A percentile compares a stretch with the other conserved stretches of the same genome.
Conservation (phyloP, 2,797 vertebrate genomes). For the Dendrocincla tyrannina region DNA sequence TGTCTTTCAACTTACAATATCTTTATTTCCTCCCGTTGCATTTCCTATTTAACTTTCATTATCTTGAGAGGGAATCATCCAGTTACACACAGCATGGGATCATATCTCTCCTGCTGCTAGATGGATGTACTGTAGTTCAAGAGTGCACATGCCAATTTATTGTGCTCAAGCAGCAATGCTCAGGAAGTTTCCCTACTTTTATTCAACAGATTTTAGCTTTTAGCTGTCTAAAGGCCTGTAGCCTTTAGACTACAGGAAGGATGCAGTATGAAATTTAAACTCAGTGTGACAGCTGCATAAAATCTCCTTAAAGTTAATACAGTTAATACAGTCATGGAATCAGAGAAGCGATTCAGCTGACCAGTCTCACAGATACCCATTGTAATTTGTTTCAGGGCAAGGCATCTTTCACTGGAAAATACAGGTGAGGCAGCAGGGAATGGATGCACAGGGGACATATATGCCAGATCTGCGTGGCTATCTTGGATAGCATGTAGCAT, state of each 20-base stretch:
- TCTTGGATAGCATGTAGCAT: neutral
- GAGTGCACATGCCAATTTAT: conserved; percentile 56
- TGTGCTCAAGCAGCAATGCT: conserved; percentile 32
- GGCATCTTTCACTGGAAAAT: neutral
- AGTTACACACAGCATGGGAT: conserved; percentile 67
- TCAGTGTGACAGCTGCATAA: neutral
- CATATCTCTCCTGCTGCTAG: conserved; percentile 69
- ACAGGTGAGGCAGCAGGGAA: neutral
- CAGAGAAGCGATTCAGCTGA: neutral
- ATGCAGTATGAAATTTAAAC: neutral
- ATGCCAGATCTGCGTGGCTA: neutral
- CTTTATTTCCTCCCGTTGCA: conserved; percentile 45
- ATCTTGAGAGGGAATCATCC: conserved; percentile 71
- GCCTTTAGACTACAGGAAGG: neutral
- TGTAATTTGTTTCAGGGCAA: neutral
- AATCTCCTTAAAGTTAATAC: neutral
- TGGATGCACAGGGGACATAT: neutral
- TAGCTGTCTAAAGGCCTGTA: neutral
- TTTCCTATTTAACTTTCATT: conserved; percentile 73
- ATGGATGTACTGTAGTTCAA: conserved; percentile 64
- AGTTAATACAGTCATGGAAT: neutral
- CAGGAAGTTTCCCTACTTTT: conserved; percentile 36
- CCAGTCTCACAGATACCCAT: neutral
- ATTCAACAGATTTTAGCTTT: conserved; percentile 1
- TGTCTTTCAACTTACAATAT: conserved; percentile 65